phyloP scores from a whole-genome alignment of 92 coral and sea anemone species.

The Pocillopora grandis region DNA sequence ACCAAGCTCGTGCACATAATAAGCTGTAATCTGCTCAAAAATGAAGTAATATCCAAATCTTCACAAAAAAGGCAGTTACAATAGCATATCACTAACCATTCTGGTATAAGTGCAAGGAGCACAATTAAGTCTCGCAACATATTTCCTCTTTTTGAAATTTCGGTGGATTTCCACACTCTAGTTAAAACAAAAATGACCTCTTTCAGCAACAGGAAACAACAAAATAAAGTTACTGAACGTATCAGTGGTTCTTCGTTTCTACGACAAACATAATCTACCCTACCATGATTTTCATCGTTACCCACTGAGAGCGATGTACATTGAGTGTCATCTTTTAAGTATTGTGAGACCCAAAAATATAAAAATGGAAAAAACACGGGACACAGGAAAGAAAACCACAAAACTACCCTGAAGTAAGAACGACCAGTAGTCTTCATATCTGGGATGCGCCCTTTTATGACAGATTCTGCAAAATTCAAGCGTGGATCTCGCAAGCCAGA shows the following conservation, averaged over 20 bases:
- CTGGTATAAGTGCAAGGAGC: not conserved
- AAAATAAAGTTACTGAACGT: not conserved
- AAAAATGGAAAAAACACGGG: not conserved
- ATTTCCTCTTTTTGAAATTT: not conserved
- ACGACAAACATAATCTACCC: not conserved
- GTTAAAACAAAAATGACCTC: not conserved
- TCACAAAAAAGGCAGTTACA: not conserved
- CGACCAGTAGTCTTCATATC: not conserved
- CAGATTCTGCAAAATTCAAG: slow-evolving; percentile 10
- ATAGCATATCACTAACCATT: slow-evolving; percentile 1
- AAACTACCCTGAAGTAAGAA: not conserved
- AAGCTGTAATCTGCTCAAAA: not conserved
- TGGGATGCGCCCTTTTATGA: slow-evolving; percentile 1
- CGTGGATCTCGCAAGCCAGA: slow-evolving; percentile 19
- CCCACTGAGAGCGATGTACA: not conserved
- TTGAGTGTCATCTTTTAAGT: not conserved
- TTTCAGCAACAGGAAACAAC: slow-evolving; percentile 1
- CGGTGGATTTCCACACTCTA: not conserved
- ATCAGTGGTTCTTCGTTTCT: slow-evolving; percentile 5
- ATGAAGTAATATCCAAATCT: not conserved
- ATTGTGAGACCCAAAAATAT: not conserved
- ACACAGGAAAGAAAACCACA: slow-evolving; percentile 15
- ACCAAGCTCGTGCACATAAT: not conserved
- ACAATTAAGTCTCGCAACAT: not conserved
- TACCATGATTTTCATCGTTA: not conserved